A percentile compares a stretch with the other conserved stretches of the same genome.
These are phyloP conservation scores for Centruroides vittatus DNA, from an alignment of 1,140 invertebrate species.

Conservation along the genomic window DNA sequence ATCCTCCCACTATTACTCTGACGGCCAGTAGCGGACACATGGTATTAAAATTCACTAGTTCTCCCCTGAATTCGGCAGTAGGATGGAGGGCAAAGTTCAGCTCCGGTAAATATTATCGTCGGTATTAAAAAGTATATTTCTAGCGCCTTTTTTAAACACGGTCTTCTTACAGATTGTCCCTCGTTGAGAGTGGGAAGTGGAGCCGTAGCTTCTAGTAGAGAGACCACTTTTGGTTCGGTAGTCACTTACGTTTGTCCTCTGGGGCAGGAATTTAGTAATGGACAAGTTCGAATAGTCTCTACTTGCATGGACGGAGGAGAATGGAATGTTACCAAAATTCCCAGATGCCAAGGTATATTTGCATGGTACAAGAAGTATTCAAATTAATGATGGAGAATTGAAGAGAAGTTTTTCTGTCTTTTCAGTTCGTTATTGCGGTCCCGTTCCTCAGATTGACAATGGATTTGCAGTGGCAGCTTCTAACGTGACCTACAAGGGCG, in stretches of 20 bases:
- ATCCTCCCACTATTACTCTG: conserved; percentile 68
- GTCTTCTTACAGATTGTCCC: conserved; percentile 55
- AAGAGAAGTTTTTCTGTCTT: no score
- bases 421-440: conserved; percentile 59
- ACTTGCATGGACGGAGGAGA: conserved; percentile 76
- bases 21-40: conserved; percentile 90
- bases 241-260: conserved; percentile 81
- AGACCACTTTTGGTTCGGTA: conserved; percentile 78
- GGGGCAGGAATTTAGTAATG: conserved; percentile 84
- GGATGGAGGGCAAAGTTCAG: conserved; percentile 87
- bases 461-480: conserved; percentile 89
- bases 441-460: conserved; percentile 93
- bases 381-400: no score
- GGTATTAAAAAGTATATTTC: not conserved
- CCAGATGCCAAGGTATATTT: conserved; percentile 12
- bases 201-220: conserved; percentile 74
- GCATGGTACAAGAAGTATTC: no score
- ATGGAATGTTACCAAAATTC: conserved; percentile 54
- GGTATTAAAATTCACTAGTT: conserved; percentile 71
- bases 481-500: conserved; percentile 83
- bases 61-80: conserved; percentile 63
- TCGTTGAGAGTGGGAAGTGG: conserved; percentile 66
- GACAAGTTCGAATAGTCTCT: conserved; percentile 64
- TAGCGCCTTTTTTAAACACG: no score
- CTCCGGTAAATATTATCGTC: conserved; percentile 31